A percentile compares a stretch with the other conserved stretches of the same genome.
Conservation (phyloP, 2,113 vertebrate species). For the Scomber japonicus region DNA sequence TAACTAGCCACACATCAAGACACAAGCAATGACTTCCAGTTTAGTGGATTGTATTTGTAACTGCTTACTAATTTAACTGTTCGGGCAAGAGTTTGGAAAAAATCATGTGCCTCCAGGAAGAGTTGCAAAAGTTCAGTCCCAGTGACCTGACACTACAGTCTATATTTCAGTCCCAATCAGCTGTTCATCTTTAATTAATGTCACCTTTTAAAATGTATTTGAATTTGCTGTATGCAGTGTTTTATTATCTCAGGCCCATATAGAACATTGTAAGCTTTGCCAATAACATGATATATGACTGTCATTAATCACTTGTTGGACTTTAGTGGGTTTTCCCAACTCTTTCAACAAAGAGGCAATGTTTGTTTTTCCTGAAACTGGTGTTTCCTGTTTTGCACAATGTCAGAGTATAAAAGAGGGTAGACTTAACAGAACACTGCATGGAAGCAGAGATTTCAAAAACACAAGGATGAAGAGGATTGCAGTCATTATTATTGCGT, state of each 20-base stretch:
- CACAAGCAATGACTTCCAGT: background rate
- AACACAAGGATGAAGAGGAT: conserved; percentile 38
- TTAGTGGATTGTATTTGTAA: background rate
- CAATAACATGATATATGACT: no score
- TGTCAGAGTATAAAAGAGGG: background rate
- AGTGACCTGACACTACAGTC: background rate
- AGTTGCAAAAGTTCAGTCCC: background rate
- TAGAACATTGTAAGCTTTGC: no score
- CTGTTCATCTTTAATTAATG: background rate
- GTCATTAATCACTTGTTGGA: background rate
- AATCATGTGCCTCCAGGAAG: background rate
- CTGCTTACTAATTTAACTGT: background rate
- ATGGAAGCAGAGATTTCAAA: background rate
- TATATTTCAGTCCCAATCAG: background rate
- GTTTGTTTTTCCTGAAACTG: background rate
- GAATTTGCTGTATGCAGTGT: no score
- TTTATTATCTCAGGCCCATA: no score
- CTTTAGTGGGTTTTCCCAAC: background rate
- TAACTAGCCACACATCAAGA: background rate
- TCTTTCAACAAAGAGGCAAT: background rate
- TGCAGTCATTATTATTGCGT: conserved; percentile 19
- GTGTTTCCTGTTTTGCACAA: background rate
- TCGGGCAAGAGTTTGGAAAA: background rate
- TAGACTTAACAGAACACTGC: background rate
- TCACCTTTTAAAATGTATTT: no score